Evolutionary conservation across 2,888 invertebrate species (phyloP), one percentile per base, ranked within the genome.

Genomic region (Clitarchus hookeri): DNA sequence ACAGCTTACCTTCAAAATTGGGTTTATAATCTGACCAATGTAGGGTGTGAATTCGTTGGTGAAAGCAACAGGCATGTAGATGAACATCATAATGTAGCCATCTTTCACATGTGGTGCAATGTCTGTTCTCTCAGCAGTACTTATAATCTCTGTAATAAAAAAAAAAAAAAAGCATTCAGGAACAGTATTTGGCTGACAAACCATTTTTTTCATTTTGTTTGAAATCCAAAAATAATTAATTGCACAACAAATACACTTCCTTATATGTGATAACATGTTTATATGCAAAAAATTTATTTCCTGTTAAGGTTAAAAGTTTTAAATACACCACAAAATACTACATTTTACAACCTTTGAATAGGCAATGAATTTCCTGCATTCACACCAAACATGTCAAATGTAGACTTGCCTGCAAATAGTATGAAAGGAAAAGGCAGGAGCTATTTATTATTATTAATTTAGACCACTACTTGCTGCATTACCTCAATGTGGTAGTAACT

Each of bases 81-180:
- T 99, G 92, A 99, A 99, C 98, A 99, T 98, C 98, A 99, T 98
- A 88, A 99, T 98, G 93, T 99, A 99, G 82, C 99, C 99, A 92
- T 99, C 99, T 90, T 99, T 97, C 2, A 99, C 99, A 92, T 98
- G 98, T 0, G 99, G 97, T 11, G 98, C 97, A 89, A 98, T 97
- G 91, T 98, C 98, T 0, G 96, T 95, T 87, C 98, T 94, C 91
- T 98, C 98, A 0, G 98, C 98, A 0, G 98, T 98, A 85, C 96
- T 94, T 89, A 99, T 98, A 88, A 99, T 98, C 91, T 98, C 97
- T 93, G 91, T 26, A 89, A 88, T 26, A 89, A 88, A 89, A 88
- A 84, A 19, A 3, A 19, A 65, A 65, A 65, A 12, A 12, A 65
- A 65, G 8, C 13, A 65, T 11, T 48, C 16, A 48, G 48, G 6